Evolutionary conservation across 1,140 invertebrate genomes (phyloP), one percentile per base, ranked within the genome.

Genomic region (Mylabris phalerata): DNA sequence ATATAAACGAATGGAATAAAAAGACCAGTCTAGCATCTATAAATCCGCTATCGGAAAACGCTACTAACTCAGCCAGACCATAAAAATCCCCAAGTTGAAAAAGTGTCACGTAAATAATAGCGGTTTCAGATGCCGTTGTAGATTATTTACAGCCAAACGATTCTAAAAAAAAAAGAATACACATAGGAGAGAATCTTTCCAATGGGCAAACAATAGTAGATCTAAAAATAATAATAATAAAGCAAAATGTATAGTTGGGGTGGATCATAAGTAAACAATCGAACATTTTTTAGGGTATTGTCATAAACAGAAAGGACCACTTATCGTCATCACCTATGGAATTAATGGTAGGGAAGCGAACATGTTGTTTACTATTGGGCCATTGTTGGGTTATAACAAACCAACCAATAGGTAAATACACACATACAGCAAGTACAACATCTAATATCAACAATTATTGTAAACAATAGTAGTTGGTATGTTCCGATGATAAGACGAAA

Each of bases 91-190:
- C 32, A 13, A 45, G 42, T 45, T 46, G 51, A 54, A 54, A 54
- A 54, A 38, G 51, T 54, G 51, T 54, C 51, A 54, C 51, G 51
- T 54, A 54, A 54, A 54, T 54, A 54, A 54, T 54, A 54, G 51
- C 51, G 51, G 51, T 54, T 54, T 54, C 51, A 54, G 51, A 54
- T 45, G 51, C 51, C 51, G 51, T 45, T 54, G 51, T 45, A 54
- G 51, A 54, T 54, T 54, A 54, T 54, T 54, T 54, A 54, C 51
- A 54, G 51, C 51, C 51, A 54, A 46, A 32, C 51, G 51, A 54
- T 54, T 54, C 42, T 42, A 46, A 54, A 54, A 46, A 54, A n/a
- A 32, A 54, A 39, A 32, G 19, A 4, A 32, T 7, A 32, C 32
- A 32, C 32, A 7, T 1, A 7, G 32, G 32, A 54, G 51, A 54